A percentile compares a stretch with the other conserved stretches of the same genome.
phyloP scores from a whole-genome alignment of 2,113 vertebrate species.

The Lontra canadensis region DNA sequence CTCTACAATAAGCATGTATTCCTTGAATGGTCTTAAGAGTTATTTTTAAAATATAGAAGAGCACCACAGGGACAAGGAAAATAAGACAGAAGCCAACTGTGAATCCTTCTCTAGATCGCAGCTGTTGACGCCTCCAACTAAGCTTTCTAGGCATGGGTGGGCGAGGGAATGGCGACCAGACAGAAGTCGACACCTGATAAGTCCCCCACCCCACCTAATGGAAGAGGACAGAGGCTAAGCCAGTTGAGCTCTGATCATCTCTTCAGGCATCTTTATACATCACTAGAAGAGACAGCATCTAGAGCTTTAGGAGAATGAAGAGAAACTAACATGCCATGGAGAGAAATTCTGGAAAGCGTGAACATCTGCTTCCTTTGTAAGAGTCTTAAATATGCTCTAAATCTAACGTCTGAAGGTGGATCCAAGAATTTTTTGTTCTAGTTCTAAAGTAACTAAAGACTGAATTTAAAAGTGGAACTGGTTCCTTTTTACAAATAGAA shows the following conservation, averaged over 20 bases:
- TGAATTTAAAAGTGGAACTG: constrained; percentile 27
- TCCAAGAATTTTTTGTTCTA: constrained; percentile 60
- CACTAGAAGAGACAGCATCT: not conserved
- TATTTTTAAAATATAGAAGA: not conserved
- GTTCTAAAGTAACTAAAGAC: constrained; percentile 61
- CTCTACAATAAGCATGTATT: not conserved
- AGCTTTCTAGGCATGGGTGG: not conserved
- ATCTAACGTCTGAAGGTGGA: constrained; percentile 54
- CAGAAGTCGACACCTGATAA: not conserved
- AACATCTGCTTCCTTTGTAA: not conserved
- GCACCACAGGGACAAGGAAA: not conserved
- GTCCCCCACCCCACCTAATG: not conserved
- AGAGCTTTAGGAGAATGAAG: not conserved
- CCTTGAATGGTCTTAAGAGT: not conserved
- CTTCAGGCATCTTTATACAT: not conserved
- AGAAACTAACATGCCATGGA: not conserved
- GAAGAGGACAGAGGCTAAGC: not conserved
- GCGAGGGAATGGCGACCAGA: not conserved
- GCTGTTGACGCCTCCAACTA: not conserved
- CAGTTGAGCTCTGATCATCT: not conserved
- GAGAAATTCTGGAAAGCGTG: not conserved
- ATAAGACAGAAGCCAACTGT: not conserved
- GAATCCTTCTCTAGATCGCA: not conserved
- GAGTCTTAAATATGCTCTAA: constrained; percentile 19
- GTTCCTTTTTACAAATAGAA: constrained; percentile 43